phyloP scores from a whole-genome alignment of 2,888 invertebrate genomes.

The Idaea dimidiata region DNA sequence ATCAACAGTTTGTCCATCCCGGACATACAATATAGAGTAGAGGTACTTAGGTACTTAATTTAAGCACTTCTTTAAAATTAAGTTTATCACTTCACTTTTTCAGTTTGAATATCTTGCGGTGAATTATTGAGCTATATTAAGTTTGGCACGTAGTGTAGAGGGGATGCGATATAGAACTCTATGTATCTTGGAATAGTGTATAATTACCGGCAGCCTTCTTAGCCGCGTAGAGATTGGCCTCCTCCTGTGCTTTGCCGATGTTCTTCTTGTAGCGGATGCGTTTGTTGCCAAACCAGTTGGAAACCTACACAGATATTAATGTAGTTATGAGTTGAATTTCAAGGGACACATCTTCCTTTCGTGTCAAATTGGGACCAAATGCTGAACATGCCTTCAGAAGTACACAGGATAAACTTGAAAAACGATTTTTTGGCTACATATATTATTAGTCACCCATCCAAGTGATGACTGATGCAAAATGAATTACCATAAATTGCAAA shows the following conservation, averaged over 20 bases:
- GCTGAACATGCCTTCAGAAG: no score
- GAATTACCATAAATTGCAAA: no score
- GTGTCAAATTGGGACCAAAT: no score
- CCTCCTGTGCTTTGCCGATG: constrained; percentile 99
- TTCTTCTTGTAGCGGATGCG: constrained; percentile 99
- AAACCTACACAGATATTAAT: constrained; percentile 83
- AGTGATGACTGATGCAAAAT: no score
- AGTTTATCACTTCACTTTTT: neutral
- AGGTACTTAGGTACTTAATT: no score
- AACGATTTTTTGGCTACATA: no score
- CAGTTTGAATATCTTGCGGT: constrained; percentile 8
- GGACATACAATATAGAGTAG: no score
- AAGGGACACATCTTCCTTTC: no score
- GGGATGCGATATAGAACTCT: neutral
- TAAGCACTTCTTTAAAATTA: no score
- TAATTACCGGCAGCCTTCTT: constrained; percentile 94
- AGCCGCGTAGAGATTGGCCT: constrained; percentile 98
- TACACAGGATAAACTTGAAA: no score
- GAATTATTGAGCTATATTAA: constrained; percentile 1
- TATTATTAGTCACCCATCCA: no score
- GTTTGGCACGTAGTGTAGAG: constrained; percentile 1
- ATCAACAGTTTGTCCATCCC: no score
- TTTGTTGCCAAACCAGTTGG: constrained; percentile 99
- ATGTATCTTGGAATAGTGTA: constrained; percentile 2
- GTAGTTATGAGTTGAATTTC: constrained; percentile 3